phyloP scores from a whole-genome alignment of 2,113 vertebrate genomes.

The Phocoena sinus region DNA sequence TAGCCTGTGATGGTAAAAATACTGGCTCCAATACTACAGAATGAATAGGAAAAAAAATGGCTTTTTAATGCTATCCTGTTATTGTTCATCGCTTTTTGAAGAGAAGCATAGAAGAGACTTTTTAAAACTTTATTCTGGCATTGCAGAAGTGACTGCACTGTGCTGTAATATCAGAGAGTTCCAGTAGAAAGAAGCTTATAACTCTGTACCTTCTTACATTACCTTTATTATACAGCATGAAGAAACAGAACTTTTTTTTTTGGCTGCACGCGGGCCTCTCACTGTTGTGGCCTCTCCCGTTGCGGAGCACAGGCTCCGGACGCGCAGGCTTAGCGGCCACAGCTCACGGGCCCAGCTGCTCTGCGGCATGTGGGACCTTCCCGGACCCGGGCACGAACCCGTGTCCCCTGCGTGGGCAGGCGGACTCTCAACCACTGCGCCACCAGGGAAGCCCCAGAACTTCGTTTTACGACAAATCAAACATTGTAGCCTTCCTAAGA shows the following conservation, averaged over 20 bases:
- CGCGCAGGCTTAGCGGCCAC: too few species aligned
- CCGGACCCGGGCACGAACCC: too few species aligned
- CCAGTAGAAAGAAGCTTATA: slow-evolving; percentile 49
- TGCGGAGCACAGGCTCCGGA: too few species aligned
- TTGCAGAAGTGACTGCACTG: slow-evolving; percentile 64
- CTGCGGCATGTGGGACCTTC: too few species aligned
- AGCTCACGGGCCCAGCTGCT: too few species aligned
- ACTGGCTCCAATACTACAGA: slow-evolving; percentile 89
- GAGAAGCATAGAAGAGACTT: slow-evolving; percentile 84
- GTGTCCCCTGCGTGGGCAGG: too few species aligned
- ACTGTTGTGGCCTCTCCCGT: too few species aligned
- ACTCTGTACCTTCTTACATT: slow-evolving; percentile 72
- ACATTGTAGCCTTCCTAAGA: slow-evolving; percentile 75
- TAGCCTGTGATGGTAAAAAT: slow-evolving; percentile 98
- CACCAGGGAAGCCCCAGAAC: slow-evolving; percentile 3
- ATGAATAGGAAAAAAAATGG: slow-evolving; percentile 72
- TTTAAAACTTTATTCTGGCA: slow-evolving; percentile 84
- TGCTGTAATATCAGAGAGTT: slow-evolving; percentile 59
- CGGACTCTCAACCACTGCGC: too few species aligned
- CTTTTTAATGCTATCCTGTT: slow-evolving; percentile 72
- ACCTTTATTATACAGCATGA: slow-evolving; percentile 73
- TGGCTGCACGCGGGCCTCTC: rapidly evolving
- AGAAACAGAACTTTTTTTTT: slow-evolving; percentile 65
- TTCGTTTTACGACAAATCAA: slow-evolving; percentile 66
- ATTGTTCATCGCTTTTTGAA: slow-evolving; percentile 75